Base-by-base conservation (phyloP, 2,888 invertebrate genomes). In the Calameuta filiformis region DNA sequence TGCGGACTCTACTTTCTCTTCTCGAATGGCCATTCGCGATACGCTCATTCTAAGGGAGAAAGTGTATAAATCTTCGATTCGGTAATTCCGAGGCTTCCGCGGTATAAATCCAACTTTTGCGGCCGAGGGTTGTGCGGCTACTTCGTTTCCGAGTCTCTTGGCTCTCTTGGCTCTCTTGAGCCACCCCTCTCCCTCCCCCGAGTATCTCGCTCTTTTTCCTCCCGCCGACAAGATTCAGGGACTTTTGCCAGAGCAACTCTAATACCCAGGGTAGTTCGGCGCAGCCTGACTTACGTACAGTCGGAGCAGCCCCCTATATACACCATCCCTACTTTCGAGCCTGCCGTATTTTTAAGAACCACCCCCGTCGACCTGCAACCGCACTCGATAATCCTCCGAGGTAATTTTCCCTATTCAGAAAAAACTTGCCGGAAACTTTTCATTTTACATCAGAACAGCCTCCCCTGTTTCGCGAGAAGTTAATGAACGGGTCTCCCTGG, bases 61-160 rank as follows among this genome's bases (percentile, higher is more conserved):
- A 85, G 86, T 83, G 83, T 83, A 89, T 90, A 90, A 90, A 90
- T 90, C 85, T 85, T 85, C 87, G 84, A 89, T 90, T 89, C 87
- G 85, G 88, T 90, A 89, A 90, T 90, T 90, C 88, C 87, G 83
- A 85, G 83, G 87, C 87, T 87, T 87, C 84, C 86, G 84, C 82
- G 84, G 87, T 87, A 90, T 90, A 90, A 90, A 90, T 90, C 89
- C 87, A 89, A 90, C 88, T 89, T 89, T 83, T 85, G 87, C 86
- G 87, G 87, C 86, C 83, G 84, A 85, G 86, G 87, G 83, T 84
- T 84, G 87, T 83, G 78, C 76, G 73, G 78, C 76, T 76, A 30
- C 68, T 56, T 23, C 56, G 56, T 56, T 15, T 56, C 56, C 56
- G 56, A 56, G 9, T 56, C 76, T 33, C 75, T 77, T 73, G 82